Base-by-base conservation (phyloP, 2,113 vertebrate species). In the Tympanuchus pallidicinctus region DNA sequence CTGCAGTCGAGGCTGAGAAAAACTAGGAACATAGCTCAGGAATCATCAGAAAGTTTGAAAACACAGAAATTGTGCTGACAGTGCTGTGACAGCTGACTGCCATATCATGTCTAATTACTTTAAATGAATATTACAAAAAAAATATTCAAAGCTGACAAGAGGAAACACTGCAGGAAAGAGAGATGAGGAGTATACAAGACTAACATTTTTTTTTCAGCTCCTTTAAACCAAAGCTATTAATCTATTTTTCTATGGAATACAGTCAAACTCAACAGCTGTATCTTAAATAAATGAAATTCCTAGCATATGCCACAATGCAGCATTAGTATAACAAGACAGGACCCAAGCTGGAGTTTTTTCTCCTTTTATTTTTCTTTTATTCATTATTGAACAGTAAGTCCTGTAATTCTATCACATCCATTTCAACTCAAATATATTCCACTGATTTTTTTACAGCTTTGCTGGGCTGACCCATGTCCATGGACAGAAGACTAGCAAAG, bases 401-500 rank as follows among this genome's bases (percentile, higher is more conserved):
- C 2, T 48, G 1, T 43, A 61, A 60, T 30, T 67, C 17, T 48
- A 11, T 16, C 48, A 40, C 50, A 90, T 34, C 6, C 3, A 2
- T 11, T 11, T 20, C 32, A 6, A 70, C 25, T 2, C 25, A 22
- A 56, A 2, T 3, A 56, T 69, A 82, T 20, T 7, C 8, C 21
- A 30, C 1, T 0, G 32, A 30, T 56, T 75, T 89, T 45, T 24
- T 56, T 67, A 25, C 11, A 7, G 11, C 9, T 63, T 38, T 28
- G 0, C 5, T 77, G 60, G 1, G 2, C 17, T 43, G 9, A 66
- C 34, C 7, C 21, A 30, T 0, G 0, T 22, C 40, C 36, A 27
- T 0, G 5, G 5, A 22, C 8, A 42, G 60, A 34, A 70, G 6
- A 14, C 7, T 43, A 79, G 18, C 12, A 19, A 40, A 78, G 32